Conservation (phyloP, 2,113 vertebrate genomes). For the Syrmaticus mikado region DNA sequence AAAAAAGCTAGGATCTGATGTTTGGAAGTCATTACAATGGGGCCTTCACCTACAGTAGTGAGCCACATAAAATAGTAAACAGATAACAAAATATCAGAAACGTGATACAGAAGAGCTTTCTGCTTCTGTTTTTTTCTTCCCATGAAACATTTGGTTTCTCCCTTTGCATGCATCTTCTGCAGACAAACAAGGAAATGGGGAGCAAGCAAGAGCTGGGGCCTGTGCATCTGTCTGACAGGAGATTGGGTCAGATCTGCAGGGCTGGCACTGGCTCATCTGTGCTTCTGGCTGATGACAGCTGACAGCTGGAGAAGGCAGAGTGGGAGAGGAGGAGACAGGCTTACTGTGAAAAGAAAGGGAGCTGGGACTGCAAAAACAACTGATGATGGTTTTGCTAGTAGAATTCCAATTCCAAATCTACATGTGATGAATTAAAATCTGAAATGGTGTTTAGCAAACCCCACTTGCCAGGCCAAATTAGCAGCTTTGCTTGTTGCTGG, state of each 20-base stretch:
- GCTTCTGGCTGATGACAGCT: slow-evolving; percentile 54
- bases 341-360: slow-evolving; percentile 46
- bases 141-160: background rate
- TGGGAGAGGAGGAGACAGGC: background rate
- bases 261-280: slow-evolving; percentile 47
- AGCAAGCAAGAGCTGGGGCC: background rate
- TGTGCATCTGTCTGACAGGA: slow-evolving; percentile 15
- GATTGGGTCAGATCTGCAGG: slow-evolving; percentile 6
- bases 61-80: background rate
- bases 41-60: fast-evolving
- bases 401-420: slow-evolving; percentile 47
- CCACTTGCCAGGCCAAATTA: slow-evolving; percentile 62
- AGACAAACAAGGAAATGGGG: background rate
- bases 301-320: slow-evolving; percentile 58
- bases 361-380: slow-evolving; percentile 38
- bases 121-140: background rate
- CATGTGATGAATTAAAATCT: slow-evolving; percentile 57
- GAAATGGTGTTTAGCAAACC: slow-evolving; percentile 54
- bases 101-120: background rate
- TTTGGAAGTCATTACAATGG: background rate
- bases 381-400: slow-evolving; percentile 29
- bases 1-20: background rate
- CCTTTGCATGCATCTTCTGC: background rate
- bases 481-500: slow-evolving; percentile 48
- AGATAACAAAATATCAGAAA: background rate